A percentile compares a stretch with the other conserved stretches of the same genome.
phyloP scores from a whole-genome alignment of 2,113 vertebrate genomes.

The Syngnathoides biaculeatus region DNA sequence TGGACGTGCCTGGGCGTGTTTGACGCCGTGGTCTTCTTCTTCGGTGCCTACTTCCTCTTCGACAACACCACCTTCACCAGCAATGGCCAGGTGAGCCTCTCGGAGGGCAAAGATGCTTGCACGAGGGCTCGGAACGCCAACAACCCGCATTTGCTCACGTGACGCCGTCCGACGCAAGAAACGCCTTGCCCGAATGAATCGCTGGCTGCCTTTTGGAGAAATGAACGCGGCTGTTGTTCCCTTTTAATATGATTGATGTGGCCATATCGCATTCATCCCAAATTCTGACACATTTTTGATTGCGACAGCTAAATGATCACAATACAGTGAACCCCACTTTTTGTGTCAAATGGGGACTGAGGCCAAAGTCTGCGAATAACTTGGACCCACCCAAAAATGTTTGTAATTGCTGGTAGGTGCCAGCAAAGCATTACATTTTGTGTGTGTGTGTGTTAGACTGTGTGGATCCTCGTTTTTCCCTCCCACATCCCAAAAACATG shows the following conservation, averaged over 20 bases:
- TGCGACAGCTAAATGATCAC: neutral
- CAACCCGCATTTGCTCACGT: neutral
- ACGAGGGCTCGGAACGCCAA: neutral
- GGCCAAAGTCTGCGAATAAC: too few species aligned
- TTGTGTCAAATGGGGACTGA: neutral
- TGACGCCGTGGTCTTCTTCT: conserved; percentile 94
- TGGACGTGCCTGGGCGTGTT: conserved; percentile 96
- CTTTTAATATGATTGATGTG: neutral
- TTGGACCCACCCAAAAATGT: too few species aligned
- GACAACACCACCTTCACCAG: conserved; percentile 92
- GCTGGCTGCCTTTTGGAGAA: neutral
- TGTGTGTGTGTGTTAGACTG: too few species aligned
- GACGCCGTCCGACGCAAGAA: neutral
- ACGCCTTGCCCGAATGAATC: neutral
- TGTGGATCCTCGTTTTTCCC: too few species aligned
- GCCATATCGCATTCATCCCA: neutral
- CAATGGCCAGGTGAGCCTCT: conserved; percentile 88
- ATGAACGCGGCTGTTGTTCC: neutral
- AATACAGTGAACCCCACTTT: neutral
- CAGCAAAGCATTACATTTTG: too few species aligned
- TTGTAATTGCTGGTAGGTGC: too few species aligned
- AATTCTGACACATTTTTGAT: neutral
- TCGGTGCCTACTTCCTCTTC: conserved; percentile 97
- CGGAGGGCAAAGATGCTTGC: neutral
- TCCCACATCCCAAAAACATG: too few species aligned